phyloP scores from a whole-genome alignment of 2,113 vertebrate species.

The Neogobius melanostomus region DNA sequence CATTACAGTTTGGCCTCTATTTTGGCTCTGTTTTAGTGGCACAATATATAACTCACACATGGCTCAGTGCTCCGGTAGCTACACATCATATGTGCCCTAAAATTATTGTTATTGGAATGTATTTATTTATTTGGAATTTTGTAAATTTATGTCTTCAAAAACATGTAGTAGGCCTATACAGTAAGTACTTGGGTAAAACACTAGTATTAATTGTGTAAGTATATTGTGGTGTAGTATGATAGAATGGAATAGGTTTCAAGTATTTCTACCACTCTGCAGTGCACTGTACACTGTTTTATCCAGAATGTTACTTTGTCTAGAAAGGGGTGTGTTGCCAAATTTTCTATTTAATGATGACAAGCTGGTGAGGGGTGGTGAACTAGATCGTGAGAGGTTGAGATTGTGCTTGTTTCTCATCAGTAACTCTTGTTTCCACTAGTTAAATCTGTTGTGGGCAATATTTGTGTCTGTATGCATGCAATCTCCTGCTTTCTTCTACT shows the following conservation, averaged over 20 bases:
- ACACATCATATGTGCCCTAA: too few species aligned
- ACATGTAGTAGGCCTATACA: too few species aligned
- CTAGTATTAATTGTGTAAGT: too few species aligned
- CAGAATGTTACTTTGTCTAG: too few species aligned
- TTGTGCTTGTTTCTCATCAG: constrained; percentile 15
- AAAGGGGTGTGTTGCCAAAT: not conserved
- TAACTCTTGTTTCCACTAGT: constrained; percentile 28
- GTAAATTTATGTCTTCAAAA: too few species aligned
- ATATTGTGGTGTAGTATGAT: too few species aligned
- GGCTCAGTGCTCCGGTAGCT: not conserved
- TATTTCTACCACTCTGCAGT: too few species aligned
- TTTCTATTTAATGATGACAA: constrained; percentile 8
- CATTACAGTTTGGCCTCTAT: not conserved
- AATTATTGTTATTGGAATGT: too few species aligned
- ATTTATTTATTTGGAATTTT: too few species aligned
- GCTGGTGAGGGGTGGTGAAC: constrained; percentile 53
- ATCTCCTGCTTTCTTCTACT: constrained; percentile 17
- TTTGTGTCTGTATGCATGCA: constrained; percentile 6
- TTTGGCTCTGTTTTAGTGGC: not conserved
- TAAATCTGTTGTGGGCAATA: constrained; percentile 10
- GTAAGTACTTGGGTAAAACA: too few species aligned
- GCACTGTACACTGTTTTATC: too few species aligned
- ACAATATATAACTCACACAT: not conserved
- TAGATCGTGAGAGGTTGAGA: constrained; percentile 14
- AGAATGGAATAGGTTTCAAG: too few species aligned